A percentile compares a stretch with the other conserved stretches of the same genome.
Conservation (phyloP, 2,888 invertebrate species). For the Auanema freiburgensis region DNA sequence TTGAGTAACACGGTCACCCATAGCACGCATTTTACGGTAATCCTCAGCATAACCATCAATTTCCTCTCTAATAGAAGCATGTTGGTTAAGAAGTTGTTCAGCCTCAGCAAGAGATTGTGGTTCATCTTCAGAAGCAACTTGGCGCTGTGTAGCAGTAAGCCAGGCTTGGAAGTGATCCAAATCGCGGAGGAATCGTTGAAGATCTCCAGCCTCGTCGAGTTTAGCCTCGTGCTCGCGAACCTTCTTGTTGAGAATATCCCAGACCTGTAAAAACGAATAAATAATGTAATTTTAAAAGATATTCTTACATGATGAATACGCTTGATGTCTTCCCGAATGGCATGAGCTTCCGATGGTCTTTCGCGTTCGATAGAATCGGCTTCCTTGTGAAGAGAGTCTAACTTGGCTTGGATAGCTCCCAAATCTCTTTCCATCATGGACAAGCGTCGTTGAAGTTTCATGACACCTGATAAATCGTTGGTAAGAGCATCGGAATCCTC, state of each 20-base stretch:
- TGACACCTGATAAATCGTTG: constrained; percentile 88
- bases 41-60: constrained; percentile 98
- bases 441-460: constrained; percentile 80
- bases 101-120: constrained; percentile 91
- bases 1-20: constrained; percentile 91
- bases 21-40: constrained; percentile 95
- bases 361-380: constrained; percentile 87
- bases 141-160: constrained; percentile 98
- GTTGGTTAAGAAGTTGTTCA: constrained; percentile 92
- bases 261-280: constrained; percentile 66
- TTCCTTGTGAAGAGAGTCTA: constrained; percentile 89
- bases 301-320: constrained; percentile 79
- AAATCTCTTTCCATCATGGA: constrained; percentile 98
- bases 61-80: constrained; percentile 97
- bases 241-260: constrained; percentile 96
- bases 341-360: constrained; percentile 84
- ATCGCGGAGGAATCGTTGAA: constrained; percentile 95
- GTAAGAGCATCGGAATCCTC: constrained; percentile 96
- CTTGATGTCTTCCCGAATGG: constrained; percentile 84
- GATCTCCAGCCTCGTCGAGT: constrained; percentile 95
- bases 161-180: constrained; percentile 96
- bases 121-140: constrained; percentile 93
- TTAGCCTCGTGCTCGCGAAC: constrained; percentile 96
- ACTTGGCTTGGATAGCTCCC: constrained; percentile 90
- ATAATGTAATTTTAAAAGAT: constrained; percentile 86